Evolutionary conservation across 2,888 invertebrate genomes (phyloP), one percentile per base, ranked within the genome.

Genomic region (Leucophenga maculata): DNA sequence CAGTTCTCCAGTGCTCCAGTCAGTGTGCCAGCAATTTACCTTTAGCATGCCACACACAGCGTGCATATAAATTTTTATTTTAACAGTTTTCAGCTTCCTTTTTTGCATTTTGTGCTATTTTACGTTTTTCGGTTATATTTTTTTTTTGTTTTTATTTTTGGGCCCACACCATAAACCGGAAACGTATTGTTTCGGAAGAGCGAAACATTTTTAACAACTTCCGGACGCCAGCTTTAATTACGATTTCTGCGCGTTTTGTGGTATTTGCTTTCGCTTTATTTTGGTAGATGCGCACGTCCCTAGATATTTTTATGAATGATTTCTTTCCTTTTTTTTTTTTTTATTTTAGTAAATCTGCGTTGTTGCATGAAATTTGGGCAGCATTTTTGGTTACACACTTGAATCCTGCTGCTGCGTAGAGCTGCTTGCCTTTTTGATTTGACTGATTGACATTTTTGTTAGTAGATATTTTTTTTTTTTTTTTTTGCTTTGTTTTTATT

Each of bases 121-220:
- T 4, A 13, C 26, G 14, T 26, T n/a, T n/a, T n/a, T n/a, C n/a
- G n/a, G n/a, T n/a, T n/a, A n/a, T n/a, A 16, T n/a, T 55, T 55
- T 55, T 13, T 13, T 55, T 20, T 55, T 55, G 14, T 26, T 18
- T 55, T 20, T 44, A 44, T 55, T 20, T 44, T 18, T 32, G 18
- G 11, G 6, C 60, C 1, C 18, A 60, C 18, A 16, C 2, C 22
- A 60, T 67, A 67, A 69, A 70, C 72, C 69, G 76, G 72, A 72
- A 72, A 70, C 69, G 71, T 74, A 71, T 77, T 77, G 74, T 78
- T 74, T 68, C 75, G 65, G 68, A 72, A 76, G 70, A 71, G 65
- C 66, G 52, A 48, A 71, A 70, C 50, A 74, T 73, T 76, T 71
- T 72, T 62, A 67, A 73, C 67, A 71, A 69, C 76, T 72, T 74